Evolutionary conservation across 2,888 invertebrate species (phyloP).

Genomic region (Seira sanloemensis): DNA sequence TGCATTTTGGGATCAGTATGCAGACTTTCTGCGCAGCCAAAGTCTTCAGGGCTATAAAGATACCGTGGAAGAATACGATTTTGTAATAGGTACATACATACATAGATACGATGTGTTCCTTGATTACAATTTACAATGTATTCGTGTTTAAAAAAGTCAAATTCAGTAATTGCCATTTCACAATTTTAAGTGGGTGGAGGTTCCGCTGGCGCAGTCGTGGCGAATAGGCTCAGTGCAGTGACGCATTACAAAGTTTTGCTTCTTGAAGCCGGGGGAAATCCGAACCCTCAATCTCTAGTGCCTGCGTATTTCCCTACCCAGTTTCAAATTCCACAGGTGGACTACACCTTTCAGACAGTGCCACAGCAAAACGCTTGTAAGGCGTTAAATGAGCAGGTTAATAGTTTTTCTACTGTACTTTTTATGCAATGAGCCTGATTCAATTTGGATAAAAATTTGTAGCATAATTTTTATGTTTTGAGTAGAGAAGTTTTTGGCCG

Average conservation of each 20-base stretch:
- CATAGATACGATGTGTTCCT: neutral
- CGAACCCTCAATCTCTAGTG: constrained; percentile 74
- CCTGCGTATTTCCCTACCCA: constrained; percentile 75
- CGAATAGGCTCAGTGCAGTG: constrained; percentile 77
- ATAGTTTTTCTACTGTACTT: neutral
- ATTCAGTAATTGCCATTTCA: neutral
- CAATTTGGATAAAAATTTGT: neutral
- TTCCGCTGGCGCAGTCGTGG: constrained; percentile 80
- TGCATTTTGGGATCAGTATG: constrained; percentile 43
- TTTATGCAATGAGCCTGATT: neutral
- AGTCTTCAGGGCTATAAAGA: neutral
- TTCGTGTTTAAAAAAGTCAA: too few species aligned
- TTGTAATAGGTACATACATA: constrained; percentile 25
- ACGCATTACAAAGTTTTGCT: constrained; percentile 78
- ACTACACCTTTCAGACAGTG: constrained; percentile 84
- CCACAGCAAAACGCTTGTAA: constrained; percentile 81
- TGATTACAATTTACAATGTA: too few species aligned
- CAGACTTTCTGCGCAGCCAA: constrained; percentile 38
- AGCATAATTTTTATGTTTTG: neutral
- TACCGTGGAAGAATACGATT: constrained; percentile 26
- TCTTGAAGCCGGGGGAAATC: constrained; percentile 82
- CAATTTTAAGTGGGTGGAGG: constrained; percentile 61
- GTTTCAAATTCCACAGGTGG: constrained; percentile 81
- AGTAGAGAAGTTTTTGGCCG: constrained; percentile 30
- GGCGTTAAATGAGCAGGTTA: constrained; percentile 51